Percentiles rank a stretch among this genome's conserved stretches.
These are phyloP conservation scores for Odontothrips loti DNA, from an alignment of 2,888 invertebrate species.

Conservation along the genomic window DNA sequence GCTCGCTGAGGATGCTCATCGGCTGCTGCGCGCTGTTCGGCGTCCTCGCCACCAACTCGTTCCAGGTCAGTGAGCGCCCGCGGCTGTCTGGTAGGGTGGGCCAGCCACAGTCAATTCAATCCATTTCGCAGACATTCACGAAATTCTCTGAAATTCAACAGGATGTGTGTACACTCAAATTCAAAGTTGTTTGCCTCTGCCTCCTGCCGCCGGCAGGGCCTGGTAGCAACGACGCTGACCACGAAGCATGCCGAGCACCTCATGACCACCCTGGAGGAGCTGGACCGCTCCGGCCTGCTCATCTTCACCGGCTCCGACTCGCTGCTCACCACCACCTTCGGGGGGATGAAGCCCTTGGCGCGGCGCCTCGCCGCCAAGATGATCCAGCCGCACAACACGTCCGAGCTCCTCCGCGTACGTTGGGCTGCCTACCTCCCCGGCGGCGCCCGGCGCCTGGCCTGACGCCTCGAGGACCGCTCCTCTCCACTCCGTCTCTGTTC, in stretches of 20 bases:
- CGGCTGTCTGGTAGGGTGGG: too few relatives aligned
- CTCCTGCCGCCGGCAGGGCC: neutral
- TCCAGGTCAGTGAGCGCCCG: slow-evolving; percentile 30
- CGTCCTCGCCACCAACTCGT: slow-evolving; percentile 31
- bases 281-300: slow-evolving; percentile 31
- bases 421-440: neutral
- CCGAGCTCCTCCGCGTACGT: neutral
- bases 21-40: slow-evolving; percentile 31
- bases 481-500: too few relatives aligned
- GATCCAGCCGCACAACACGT: neutral
- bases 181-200: too few relatives aligned
- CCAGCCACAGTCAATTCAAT: too few relatives aligned
- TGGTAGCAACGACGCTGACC: neutral
- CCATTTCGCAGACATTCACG: too few relatives aligned
- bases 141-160: too few relatives aligned
- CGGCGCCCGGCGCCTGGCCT: too few relatives aligned
- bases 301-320: slow-evolving; percentile 32
- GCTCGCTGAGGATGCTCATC: slow-evolving; percentile 29
- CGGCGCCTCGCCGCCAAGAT: neutral
- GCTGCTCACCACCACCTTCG: slow-evolving; percentile 1
- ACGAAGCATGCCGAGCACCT: neutral
- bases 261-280: slow-evolving; percentile 33
- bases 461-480: too few relatives aligned
- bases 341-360: neutral
- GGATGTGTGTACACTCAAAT: too few relatives aligned